Evolutionary conservation across 2,113 vertebrate genomes (phyloP).

Genomic region (Apus apus): DNA sequence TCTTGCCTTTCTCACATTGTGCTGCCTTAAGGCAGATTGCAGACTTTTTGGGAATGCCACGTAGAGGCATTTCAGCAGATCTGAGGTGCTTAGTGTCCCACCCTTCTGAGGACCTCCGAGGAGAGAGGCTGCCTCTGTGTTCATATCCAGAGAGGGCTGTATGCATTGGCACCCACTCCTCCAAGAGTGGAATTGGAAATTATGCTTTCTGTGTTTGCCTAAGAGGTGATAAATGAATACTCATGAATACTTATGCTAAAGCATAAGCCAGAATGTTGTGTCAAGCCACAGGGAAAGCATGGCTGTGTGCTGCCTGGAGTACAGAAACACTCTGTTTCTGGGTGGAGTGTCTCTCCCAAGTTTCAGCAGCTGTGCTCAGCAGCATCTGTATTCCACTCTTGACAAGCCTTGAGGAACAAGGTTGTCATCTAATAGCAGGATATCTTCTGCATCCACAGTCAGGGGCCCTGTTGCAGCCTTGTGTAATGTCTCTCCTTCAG

Average conservation of each 20-base stretch:
- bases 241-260: background rate
- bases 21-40: background rate
- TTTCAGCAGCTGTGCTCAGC: background rate
- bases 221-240: background rate
- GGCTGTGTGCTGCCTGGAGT: background rate
- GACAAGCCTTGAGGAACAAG: background rate
- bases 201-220: background rate
- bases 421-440: background rate
- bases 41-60: background rate
- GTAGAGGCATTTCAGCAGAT: background rate
- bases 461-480: background rate
- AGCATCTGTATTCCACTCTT: background rate
- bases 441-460: background rate
- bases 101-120: background rate
- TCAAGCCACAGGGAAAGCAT: background rate
- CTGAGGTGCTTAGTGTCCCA: background rate
- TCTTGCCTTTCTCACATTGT: background rate
- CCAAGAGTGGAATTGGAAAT: background rate
- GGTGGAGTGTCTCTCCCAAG: background rate
- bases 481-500: background rate
- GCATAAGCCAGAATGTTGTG: background rate
- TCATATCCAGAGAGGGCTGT: accelerated
- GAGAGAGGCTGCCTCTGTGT: background rate
- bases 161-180: accelerated
- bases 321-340: background rate